Evolutionary conservation across 2,888 invertebrate species (phyloP), one percentile per base, ranked within the genome.

Genomic region (Pheosia gnoma): DNA sequence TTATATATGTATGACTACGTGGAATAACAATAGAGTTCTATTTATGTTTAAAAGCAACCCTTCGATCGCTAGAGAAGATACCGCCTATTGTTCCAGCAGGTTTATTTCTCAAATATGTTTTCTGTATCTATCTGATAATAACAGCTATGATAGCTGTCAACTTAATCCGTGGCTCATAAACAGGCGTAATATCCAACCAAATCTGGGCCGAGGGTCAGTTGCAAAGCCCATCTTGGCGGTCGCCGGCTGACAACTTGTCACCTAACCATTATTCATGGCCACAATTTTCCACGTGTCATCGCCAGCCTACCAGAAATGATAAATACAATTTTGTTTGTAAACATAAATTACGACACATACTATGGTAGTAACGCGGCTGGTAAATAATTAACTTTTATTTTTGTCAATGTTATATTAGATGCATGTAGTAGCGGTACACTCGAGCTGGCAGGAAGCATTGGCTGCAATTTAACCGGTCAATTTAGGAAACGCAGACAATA

Each of bases 251-350:
- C 86, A 85, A 81, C 78, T 77, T 82, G 87, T 86, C 85, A 82
- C 67, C 75, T 61, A 71, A 79, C 85, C 89, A 90, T 91, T 88
- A 90, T 82, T 90, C 89, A 90, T 81, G 72, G 71, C 80, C 81
- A 87, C 87, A 88, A 88, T 88, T 89, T 90, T 89, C 87, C 86
- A 87, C 87, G 84, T 88, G 89, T 86, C 90, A 81, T 77, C 76
- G 71, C 75, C 89, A 88, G 79, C 78, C 79, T 77, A 79, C 79
- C 80, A 80, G 79, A 84, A 70, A 74, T 74, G 72, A 76, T 71
- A 76, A 70, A 85, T 86, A 83, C 64, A 69, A 76, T 75, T 78
- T 78, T 73, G 71, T 72, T 71, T 69, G 61, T 67, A 70, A 71
- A 64, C 67, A 72, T 47, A 47, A 47, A n/a, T n/a, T 47, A 9